Base-by-base conservation (phyloP, 2,888 invertebrate species). In the Tridacna gigas region DNA sequence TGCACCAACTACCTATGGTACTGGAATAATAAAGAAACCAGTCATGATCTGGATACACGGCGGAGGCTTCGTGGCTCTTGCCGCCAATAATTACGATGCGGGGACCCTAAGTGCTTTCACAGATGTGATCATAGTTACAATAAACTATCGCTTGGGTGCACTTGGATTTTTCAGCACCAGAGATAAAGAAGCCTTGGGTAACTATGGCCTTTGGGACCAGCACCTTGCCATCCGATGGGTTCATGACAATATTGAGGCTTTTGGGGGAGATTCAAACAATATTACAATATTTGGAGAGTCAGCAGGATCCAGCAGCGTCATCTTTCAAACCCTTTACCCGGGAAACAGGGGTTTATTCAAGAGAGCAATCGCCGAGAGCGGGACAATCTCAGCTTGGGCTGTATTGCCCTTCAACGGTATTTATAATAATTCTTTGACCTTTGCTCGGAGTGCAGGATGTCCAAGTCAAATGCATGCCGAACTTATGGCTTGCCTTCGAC, bases 131-230 rank as follows among this genome's bases (percentile, higher is more conserved):
- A 79, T 84, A 9, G 85, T 88, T 4, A 88, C 87, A 56, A 84
- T 90, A 7, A 88, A 90, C 71, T 89, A 89, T 61, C 76, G 90
- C 22, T 71, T 90, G 9, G 86, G 83, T 12, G 74, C 80, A 0
- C 71, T 90, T 25, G 90, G 90, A 15, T 92, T 91, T 79, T 75
- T 91, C 65, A 81, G 86, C 25, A 81, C 86, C 18, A 74, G 37
- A 15, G 79, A 84, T 37, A 25, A 77, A 0, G 63, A 77, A 12
- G 74, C 86, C 11, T 86, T 78, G 11, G 91, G 91, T 13, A 91
- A 91, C 79, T 87, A 79, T 78, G 91, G 90, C 0, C 73, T 91
- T 18, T 89, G 86, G 80, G 91, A 91, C 74, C 90, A 90, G 75
- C 75, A 83, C n/a, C 22, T 78, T 45, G 91, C 90, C 22, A 67